These are phyloP conservation scores for Microcebus jonahi DNA, from an alignment of 2,113 vertebrate species.

Conservation along the genomic window DNA sequence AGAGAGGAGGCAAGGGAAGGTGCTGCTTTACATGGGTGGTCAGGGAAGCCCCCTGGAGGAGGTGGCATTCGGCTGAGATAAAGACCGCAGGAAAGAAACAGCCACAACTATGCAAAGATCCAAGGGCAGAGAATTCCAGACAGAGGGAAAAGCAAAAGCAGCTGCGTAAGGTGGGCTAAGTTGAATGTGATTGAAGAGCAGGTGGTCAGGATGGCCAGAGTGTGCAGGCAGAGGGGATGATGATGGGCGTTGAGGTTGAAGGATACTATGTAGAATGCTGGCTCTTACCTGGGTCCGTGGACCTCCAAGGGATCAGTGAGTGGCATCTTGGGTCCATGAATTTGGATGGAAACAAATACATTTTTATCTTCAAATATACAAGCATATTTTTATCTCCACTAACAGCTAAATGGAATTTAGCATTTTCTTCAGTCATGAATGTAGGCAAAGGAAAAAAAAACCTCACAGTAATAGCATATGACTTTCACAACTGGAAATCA, in stretches of 20 bases:
- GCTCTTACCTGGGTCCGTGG: too few relatives aligned
- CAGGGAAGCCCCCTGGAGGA: background rate
- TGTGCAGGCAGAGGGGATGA: background rate
- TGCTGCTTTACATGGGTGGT: background rate
- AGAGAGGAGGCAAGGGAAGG: background rate
- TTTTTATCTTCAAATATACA: background rate
- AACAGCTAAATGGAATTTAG: background rate
- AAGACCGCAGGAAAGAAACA: background rate
- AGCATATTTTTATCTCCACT: background rate
- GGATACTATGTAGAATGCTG: background rate
- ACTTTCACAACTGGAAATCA: background rate
- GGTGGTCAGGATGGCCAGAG: background rate
- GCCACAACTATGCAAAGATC: background rate
- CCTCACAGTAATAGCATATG: background rate
- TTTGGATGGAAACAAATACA: background rate
- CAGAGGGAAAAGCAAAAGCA: background rate
- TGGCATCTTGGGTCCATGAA: background rate
- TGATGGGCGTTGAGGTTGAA: background rate
- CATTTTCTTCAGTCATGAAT: background rate
- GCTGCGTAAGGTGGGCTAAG: too few relatives aligned
- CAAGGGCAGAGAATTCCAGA: background rate
- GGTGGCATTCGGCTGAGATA: background rate
- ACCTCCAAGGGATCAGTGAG: background rate
- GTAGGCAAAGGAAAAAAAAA: background rate
- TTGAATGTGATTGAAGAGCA: background rate